Conservation (phyloP, 2,888 invertebrate genomes). For the Philhelius pedissequus region DNA sequence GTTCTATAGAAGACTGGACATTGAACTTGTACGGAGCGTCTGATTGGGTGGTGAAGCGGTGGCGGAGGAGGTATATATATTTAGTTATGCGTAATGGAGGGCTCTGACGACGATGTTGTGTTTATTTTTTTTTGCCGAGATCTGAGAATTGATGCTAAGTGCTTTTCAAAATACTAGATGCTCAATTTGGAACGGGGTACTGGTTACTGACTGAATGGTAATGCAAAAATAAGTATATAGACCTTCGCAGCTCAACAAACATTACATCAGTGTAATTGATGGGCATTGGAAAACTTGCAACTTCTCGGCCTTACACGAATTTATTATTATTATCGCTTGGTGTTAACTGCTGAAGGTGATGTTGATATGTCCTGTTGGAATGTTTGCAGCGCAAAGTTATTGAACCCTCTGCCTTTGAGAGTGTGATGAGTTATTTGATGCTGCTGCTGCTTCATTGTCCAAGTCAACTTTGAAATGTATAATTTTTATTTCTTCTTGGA, state of each 20-base stretch:
- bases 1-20: conserved; percentile 17
- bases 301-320: neutral
- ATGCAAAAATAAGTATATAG: conserved; percentile 10
- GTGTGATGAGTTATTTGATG: neutral
- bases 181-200: neutral
- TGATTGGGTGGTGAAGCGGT: too few relatives aligned
- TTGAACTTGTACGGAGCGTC: conserved; percentile 41
- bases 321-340: conserved; percentile 30
- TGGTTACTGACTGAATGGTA: neutral
- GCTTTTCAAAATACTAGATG: conserved; percentile 17
- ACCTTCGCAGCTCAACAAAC: neutral
- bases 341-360: conserved; percentile 16
- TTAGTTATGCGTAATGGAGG: neutral
- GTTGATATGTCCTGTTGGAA: conserved; percentile 16
- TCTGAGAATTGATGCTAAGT: conserved; percentile 18
- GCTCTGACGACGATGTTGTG: neutral
- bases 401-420: conserved; percentile 9
- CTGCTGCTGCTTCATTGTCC: neutral
- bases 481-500: conserved; percentile 27
- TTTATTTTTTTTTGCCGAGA: neutral
- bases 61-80: neutral
- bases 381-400: conserved; percentile 29
- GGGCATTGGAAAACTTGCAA: neutral
- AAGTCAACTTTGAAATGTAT: neutral
- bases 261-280: neutral